Base-by-base conservation (phyloP, 2,888 invertebrate genomes). In the Augiades crinisus region DNA sequence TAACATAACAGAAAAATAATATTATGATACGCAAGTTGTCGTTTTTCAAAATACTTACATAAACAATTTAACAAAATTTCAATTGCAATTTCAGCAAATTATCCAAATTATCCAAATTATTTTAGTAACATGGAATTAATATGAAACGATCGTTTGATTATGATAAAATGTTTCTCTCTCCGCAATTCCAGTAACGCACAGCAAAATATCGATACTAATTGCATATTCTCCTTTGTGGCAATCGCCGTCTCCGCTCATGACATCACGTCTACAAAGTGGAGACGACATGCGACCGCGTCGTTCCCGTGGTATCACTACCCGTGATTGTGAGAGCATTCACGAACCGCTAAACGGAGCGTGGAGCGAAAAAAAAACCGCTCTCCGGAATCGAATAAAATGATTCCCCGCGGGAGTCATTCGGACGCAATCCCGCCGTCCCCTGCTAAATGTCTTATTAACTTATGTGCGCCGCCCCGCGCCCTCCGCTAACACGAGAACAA, bases 371-470 rank as follows among this genome's bases (percentile, higher is more conserved):
- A 88, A 88, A 82, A 78, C 79, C 81, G 81, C 80, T 78, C 81
- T 88, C 90, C 90, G 89, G 91, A 92, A 92, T 92, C 92, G 91
- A 92, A 92, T 92, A 92, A 92, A 92, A 92, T 92, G 92, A 92
- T 92, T 92, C 92, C 92, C 92, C 92, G 71, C 81, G 92, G 91
- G 92, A 91, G 91, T 91, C 92, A 92, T 92, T 92, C 92, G 91
- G 91, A 91, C 91, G 90, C 91, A 92, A 88, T 88, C 87, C 88
- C 85, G 88, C 89, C 85, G 84, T 83, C 87, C 84, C 87, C 82
- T 79, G 87, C 90, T 88, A 87, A 87, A 89, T 88, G 87, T 88
- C 88, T 88, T 89, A 87, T 88, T 87, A 89, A 88, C 88, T 88
- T 88, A 87, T 80, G 83, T 81, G 79, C 77, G 72, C 78, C 72